A percentile compares a stretch with the other conserved stretches of the same genome.
phyloP scores from a whole-genome alignment of 2,113 vertebrate species.

The Lagenorhynchus albirostris region DNA sequence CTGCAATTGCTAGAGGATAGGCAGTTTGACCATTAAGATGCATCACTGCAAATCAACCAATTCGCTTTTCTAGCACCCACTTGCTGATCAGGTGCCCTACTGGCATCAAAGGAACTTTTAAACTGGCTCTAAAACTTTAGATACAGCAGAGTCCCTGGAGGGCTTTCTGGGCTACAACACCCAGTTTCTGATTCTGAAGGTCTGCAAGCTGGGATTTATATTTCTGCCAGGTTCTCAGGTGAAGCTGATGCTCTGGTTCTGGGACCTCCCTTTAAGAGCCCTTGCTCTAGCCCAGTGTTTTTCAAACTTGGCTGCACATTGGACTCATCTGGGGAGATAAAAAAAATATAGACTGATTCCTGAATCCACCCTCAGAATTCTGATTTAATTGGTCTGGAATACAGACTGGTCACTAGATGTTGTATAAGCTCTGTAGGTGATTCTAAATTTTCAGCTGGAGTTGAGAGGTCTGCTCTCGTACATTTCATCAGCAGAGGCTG shows the following conservation, averaged over 20 bases:
- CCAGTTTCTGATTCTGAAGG: not conserved
- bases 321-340: not conserved
- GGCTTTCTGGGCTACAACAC: not conserved
- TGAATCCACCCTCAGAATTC: not conserved
- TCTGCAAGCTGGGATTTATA: not conserved
- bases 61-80: not conserved
- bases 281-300: not conserved
- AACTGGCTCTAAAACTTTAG: not conserved
- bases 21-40: not conserved
- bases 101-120: not conserved
- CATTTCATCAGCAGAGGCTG: not conserved
- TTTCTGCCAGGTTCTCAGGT: not conserved
- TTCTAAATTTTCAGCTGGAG: not conserved
- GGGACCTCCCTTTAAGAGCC: not conserved
- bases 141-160: not conserved
- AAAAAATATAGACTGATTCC: not conserved
- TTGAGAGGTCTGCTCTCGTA: not conserved
- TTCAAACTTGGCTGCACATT: not conserved
- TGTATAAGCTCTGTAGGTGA: not conserved
- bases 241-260: not conserved
- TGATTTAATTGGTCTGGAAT: not conserved
- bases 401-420: not conserved
- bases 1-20: not conserved
- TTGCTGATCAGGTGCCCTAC: not conserved
- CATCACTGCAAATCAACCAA: slow-evolving; percentile 2